Conservation (phyloP, 2,797 vertebrate species). For the Phataginus tricuspis region DNA sequence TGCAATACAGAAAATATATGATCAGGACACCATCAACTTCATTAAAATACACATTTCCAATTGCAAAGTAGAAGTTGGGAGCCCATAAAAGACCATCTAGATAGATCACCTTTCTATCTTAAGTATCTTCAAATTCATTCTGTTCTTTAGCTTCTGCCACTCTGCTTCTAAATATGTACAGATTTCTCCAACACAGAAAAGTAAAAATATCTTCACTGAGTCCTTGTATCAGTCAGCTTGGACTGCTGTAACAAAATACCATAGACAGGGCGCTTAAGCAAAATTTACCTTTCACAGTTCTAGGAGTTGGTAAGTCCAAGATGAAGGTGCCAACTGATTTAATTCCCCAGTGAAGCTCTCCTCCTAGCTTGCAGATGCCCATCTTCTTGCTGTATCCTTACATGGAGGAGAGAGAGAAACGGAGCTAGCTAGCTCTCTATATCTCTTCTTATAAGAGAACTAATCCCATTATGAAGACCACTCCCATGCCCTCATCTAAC, state of each 20-base stretch:
- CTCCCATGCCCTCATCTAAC: neutral
- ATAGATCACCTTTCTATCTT: slow-evolving; percentile 39
- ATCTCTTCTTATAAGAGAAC: neutral
- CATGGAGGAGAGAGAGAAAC: neutral
- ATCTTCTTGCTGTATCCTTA: neutral
- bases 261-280: neutral
- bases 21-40: slow-evolving; percentile 27
- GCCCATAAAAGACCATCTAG: slow-evolving; percentile 39
- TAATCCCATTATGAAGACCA: neutral
- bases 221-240: neutral
- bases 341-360: neutral
- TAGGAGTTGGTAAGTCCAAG: neutral
- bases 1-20: neutral
- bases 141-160: neutral
- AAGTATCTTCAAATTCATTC: neutral
- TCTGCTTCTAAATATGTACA: slow-evolving; percentile 34
- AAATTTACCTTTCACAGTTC: neutral
- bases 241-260: neutral
- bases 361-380: neutral
- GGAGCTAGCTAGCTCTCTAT: neutral
- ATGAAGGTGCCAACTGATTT: neutral
- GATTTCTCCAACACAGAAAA: neutral
- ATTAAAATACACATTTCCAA: slow-evolving; percentile 72
- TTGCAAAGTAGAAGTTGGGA: slow-evolving; percentile 48
- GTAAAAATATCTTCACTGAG: neutral